These are phyloP conservation scores for Gryon sp. DNA, from an alignment of 1,140 invertebrate genomes.

Conservation along the genomic window DNA sequence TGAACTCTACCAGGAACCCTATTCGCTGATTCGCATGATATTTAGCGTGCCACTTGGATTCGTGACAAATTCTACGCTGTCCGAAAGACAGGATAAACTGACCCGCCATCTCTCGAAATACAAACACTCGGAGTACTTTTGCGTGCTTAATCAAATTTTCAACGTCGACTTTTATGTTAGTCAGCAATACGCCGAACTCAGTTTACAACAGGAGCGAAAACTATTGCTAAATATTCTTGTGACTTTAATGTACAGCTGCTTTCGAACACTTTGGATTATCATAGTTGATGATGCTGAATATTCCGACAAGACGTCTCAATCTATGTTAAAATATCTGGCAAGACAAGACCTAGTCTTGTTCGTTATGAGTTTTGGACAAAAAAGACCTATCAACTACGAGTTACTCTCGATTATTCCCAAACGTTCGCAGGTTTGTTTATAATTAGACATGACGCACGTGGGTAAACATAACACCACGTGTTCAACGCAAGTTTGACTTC, in stretches of 20 bases:
- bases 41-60: constrained; percentile 77
- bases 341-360: constrained; percentile 68
- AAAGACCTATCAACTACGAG: constrained; percentile 53
- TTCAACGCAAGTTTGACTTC: constrained; percentile 13
- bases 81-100: constrained; percentile 77
- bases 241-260: constrained; percentile 66
- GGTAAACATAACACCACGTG: constrained; percentile 19
- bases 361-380: constrained; percentile 68
- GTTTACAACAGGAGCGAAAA: constrained; percentile 65
- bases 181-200: constrained; percentile 64
- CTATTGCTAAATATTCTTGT: constrained; percentile 72
- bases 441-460: constrained; percentile 36
- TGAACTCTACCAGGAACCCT: constrained; percentile 70
- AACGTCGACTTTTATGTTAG: constrained; percentile 79
- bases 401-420: constrained; percentile 54
- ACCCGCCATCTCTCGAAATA: constrained; percentile 67
- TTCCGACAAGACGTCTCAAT: constrained; percentile 80
- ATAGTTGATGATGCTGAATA: constrained; percentile 80
- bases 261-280: constrained; percentile 78
- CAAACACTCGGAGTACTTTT: constrained; percentile 73
- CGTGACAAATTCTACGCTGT: constrained; percentile 62
- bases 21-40: constrained; percentile 74
- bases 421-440: constrained; percentile 65
- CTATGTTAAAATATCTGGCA: constrained; percentile 75
- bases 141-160: constrained; percentile 80